Base-by-base conservation (phyloP, 2,797 vertebrate genomes). In the Sphenodon punctatus region DNA sequence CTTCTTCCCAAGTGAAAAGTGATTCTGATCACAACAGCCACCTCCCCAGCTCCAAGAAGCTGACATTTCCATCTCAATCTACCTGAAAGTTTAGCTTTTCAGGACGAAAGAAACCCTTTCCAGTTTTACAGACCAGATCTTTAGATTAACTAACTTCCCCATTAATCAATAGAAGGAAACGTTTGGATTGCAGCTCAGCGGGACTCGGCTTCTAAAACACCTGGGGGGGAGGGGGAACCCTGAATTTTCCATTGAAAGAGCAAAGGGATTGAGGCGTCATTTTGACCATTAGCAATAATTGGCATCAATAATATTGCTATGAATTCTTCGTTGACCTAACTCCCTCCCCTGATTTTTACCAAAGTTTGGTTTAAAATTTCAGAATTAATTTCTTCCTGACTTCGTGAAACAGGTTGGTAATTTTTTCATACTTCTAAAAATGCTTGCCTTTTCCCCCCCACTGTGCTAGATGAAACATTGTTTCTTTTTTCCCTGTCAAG, bases 31-130 rank as follows among this genome's bases (percentile, higher is more conserved):
- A 84, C 94, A 94, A 85, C 92, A 85, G 92, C 92, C 90, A 76
- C 46, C 66, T 92, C 95, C 94, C 94, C 94, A 86, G 92, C 90
- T 94, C 93, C 23, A 10, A 91, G 84, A 84, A 66, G 25, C 94
- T 96, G 96, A 94, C 96, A 96, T 97, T 97, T 97, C 95, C 96
- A 94, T 97, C 95, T 96, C 94, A 96, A 96, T 95, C 96, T 92
- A 93, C 94, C 95, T 95, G 96, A 89, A 92, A 88, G 85, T 93
- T 90, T 95, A 96, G 95, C 88, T 92, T 93, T 95, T 91, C 92
- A 94, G 95, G 95, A 94, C 95, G 82, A 89, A 95, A 96, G 94
- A 91, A 76, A 67, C 83, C 86, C 90, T 82, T 90, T 95, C 93
- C 94, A 91, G 86, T 84, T 87, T 92, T 91, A 86, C 92, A 93